Base-by-base conservation (phyloP, 2,888 invertebrate genomes). In the Patella ulyssiponensis region DNA sequence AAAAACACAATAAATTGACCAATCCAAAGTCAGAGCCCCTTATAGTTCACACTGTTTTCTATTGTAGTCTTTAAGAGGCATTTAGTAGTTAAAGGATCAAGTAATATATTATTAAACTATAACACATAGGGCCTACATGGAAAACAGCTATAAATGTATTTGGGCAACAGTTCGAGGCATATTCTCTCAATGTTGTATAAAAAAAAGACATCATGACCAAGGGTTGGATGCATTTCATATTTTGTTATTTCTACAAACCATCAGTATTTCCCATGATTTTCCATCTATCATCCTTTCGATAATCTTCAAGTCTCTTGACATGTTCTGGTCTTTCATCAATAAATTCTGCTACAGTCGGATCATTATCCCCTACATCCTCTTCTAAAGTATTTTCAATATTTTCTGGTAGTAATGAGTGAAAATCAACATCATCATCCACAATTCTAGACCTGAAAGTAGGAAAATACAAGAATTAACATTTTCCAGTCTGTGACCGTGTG, bases 271-370 rank as follows among this genome's bases (percentile, higher is more conserved):
- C 82, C 53, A 83, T 77, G 64, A 73, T 82, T 81, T 82, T 89
- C 89, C 90, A 89, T 73, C 82, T 79, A 3, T 79, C 79, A 53
- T 77, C 82, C 33, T 86, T 81, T 71, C 88, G 79, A 77, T 87
- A 91, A 15, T 83, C 79, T 79, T 91, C 91, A 53, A 91, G 79
- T 53, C 84, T 82, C 76, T 86, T 85, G 12, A 95, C 86, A 82
- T 95, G 94, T 76, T 94, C 93, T 0, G 96, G 95, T 84, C 96
- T 91, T 72, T 97, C 97, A 90, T 97, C 97, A 73, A 97, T 94
- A 75, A 97, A 94, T 1, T 96, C 97, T 0, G 96, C 97, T 81
- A 98, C 95, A 91, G 96, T 95, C 0, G 98, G 98, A 0, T 95
- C 96, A 91, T 98, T 97, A 88, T 98, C 98, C n/a, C 94, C 94